Evolutionary conservation across 1,140 invertebrate genomes (phyloP), one percentile per base, ranked within the genome.

Genomic region (Cydia strobilella): DNA sequence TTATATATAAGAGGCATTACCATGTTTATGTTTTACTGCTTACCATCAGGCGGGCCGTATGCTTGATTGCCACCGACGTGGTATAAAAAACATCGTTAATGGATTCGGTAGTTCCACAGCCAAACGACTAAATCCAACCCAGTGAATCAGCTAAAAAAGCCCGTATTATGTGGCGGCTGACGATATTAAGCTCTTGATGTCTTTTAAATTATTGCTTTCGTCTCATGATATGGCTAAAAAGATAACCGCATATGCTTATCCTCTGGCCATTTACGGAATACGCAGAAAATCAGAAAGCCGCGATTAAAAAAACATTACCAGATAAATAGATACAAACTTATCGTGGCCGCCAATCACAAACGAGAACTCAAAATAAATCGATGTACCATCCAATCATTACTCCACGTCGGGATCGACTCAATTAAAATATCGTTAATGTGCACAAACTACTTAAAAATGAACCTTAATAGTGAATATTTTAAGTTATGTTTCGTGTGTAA

Each of bases 401-500:
- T 93, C 88, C 77, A 91, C 85, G 91, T 93, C 91, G 90, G 87
- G 89, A 86, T 90, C 88, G 85, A 91, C 89, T 93, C 90, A 91
- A 93, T 93, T 93, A 93, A 93, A 93, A 93, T 93, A 93, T 93
- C 90, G 90, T 93, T 91, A 93, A 93, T 90, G 88, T 74, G 80
- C 75, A 69, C 83, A 79, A 84, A 84, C 74, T 83, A 81, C 78
- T 81, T 79, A 79, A 90, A 89, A 86, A 75, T 77, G 73, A 75
- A 90, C 89, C 83, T 84, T 91, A 86, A 31, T 63, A 7, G 12
- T 48, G 54, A 42, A 62, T 71, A 35, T 35, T 23, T 77, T 85
- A 85, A 82, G 86, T 76, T 39, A 51, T 72, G 75, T 82, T 87
- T 90, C 84, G n/a, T 63, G 54, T 39, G 74, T 74, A 18, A 13